A percentile compares a stretch with the other conserved stretches of the same genome.
These are phyloP conservation scores for Lithophane socia DNA, from an alignment of 2,888 invertebrate genomes.

Conservation along the genomic window DNA sequence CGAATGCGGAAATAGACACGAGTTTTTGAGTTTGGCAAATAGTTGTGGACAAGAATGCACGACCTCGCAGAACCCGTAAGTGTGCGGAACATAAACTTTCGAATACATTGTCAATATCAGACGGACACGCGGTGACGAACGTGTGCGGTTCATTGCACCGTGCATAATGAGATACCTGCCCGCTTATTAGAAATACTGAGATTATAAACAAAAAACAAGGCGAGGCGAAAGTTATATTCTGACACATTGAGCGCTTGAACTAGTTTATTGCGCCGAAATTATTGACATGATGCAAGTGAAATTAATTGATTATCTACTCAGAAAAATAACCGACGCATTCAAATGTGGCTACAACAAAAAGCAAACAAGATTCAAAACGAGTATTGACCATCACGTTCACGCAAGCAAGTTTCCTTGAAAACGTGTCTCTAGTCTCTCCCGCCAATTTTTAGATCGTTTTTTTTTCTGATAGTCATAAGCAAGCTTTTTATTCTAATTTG, in stretches of 20 bases:
- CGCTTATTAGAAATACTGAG: slow-evolving; percentile 56
- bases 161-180: slow-evolving; percentile 58
- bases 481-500: not conserved
- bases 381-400: slow-evolving; percentile 29
- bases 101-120: slow-evolving; percentile 84
- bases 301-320: slow-evolving; percentile 64
- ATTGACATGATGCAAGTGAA: slow-evolving; percentile 66
- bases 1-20: slow-evolving; percentile 62
- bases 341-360: slow-evolving; percentile 6
- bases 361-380: slow-evolving; percentile 31
- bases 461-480: slow-evolving; percentile 18
- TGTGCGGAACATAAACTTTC: slow-evolving; percentile 84
- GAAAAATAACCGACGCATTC: slow-evolving; percentile 65
- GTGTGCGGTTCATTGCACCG: slow-evolving; percentile 69
- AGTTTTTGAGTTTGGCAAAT: slow-evolving; percentile 63
- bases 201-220: slow-evolving; percentile 68
- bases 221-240: slow-evolving; percentile 78
- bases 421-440: not conserved
- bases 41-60: slow-evolving; percentile 69
- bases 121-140: slow-evolving; percentile 67
- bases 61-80: slow-evolving; percentile 79
- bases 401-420: slow-evolving; percentile 30
- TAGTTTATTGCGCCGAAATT: slow-evolving; percentile 72
- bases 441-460: slow-evolving; percentile 20
- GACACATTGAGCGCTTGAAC: slow-evolving; percentile 73